These are phyloP conservation scores for human DNA, from an alignment of 2,113 vertebrate species.

Conservation along the genomic window DNA sequence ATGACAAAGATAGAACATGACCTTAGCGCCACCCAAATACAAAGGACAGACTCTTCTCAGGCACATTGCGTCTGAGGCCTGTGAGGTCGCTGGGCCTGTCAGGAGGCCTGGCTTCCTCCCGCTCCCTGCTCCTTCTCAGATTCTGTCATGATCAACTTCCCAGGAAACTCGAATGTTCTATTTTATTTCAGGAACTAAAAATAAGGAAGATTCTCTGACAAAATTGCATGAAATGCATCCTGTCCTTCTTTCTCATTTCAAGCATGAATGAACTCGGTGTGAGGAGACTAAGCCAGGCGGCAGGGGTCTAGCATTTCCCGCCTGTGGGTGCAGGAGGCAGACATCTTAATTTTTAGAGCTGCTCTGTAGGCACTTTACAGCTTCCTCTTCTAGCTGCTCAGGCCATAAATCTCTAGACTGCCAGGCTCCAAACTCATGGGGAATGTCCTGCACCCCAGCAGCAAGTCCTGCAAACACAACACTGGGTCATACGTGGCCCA, in stretches of 20 bases:
- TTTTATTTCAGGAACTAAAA: not conserved
- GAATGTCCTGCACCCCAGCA: not conserved
- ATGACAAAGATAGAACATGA: rapidly evolving
- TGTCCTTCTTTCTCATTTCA: not conserved
- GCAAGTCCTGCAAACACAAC: not conserved
- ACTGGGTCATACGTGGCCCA: not conserved
- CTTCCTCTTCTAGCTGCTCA: not conserved
- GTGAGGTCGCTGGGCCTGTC: rapidly evolving
- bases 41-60: too few species aligned
- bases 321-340: not conserved
- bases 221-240: rapidly evolving
- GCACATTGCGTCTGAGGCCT: rapidly evolving
- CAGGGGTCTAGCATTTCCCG: not conserved
- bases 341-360: not conserved
- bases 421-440: not conserved
- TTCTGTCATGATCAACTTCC: not conserved
- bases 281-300: too few species aligned
- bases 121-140: not conserved
- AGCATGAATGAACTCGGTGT: rapidly evolving
- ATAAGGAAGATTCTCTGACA: not conserved
- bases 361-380: not conserved
- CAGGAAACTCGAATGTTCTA: not conserved
- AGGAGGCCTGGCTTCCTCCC: not conserved
- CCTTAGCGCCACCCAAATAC: not conserved
- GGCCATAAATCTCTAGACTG: not conserved